Conservation (phyloP, 2,888 invertebrate genomes). For the Leucoma salicis region DNA sequence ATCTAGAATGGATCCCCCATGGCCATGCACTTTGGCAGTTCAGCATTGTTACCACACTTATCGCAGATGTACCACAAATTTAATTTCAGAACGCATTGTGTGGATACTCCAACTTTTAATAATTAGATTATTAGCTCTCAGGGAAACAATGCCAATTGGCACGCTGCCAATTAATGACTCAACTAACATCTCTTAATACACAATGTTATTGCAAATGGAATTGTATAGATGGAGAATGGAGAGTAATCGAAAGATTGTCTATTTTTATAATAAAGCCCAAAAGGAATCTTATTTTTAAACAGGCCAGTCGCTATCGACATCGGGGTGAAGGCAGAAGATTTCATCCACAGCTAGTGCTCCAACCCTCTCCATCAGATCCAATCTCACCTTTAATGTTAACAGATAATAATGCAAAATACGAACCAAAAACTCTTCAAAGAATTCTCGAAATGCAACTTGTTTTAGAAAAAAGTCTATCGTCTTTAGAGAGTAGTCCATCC, state of each 20-base stretch:
- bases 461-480: constrained; percentile 64
- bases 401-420: constrained; percentile 38
- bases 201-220: too few relatives aligned
- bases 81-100: too few relatives aligned
- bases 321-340: constrained; percentile 67
- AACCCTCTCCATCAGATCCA: constrained; percentile 58
- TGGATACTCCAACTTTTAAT: too few relatives aligned
- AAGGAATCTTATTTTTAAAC: constrained; percentile 63
- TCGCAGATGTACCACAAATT: too few relatives aligned
- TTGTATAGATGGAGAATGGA: constrained; percentile 19
- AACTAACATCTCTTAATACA: constrained; percentile 48
- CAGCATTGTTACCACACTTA: too few relatives aligned
- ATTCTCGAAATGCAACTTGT: constrained; percentile 72
- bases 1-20: too few relatives aligned
- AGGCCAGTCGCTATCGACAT: constrained; percentile 76
- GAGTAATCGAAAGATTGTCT: constrained; percentile 22
- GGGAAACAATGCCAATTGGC: constrained; percentile 54
- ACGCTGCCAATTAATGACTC: constrained; percentile 57
- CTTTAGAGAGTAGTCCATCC: constrained; percentile 59
- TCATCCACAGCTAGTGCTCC: constrained; percentile 52
- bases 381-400: constrained; percentile 27
- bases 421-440: constrained; percentile 58
- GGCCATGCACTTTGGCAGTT: too few relatives aligned
- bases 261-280: constrained; percentile 16
- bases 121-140: constrained; percentile 51